A percentile compares a stretch with the other conserved stretches of the same genome.
Evolutionary conservation across 2,888 invertebrate species (phyloP).

Genomic region (Geotrupes spiniger): DNA sequence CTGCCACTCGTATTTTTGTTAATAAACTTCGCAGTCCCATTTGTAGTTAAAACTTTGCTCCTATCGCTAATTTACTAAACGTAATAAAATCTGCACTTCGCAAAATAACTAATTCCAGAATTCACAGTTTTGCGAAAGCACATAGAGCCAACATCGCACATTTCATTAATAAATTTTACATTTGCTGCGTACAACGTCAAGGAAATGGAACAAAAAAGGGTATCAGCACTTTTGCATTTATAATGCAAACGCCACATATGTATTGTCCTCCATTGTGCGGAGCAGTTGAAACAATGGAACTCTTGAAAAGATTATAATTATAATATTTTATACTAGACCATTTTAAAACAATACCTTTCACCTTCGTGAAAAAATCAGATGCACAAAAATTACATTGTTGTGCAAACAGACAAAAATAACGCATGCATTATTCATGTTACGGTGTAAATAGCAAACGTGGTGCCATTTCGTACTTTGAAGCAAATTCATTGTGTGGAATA

Average conservation of each 20-base stretch:
- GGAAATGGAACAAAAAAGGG: neutral
- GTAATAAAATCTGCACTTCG: no score
- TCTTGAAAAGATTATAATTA: conserved; percentile 15
- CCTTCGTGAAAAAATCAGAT: conserved; percentile 30
- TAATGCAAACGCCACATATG: conserved; percentile 3
- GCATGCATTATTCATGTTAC: conserved; percentile 36
- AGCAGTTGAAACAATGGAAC: conserved; percentile 9
- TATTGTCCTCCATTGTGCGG: neutral
- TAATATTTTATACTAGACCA: conserved; percentile 31
- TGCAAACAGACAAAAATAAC: conserved; percentile 33
- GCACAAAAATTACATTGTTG: conserved; percentile 34
- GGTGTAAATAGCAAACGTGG: conserved; percentile 4
- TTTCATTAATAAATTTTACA: no score
- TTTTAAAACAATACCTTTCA: conserved; percentile 36
- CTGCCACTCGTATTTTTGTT: no score
- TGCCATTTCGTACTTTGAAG: neutral
- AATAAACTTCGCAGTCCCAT: no score
- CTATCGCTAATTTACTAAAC: no score
- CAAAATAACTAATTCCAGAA: no score
- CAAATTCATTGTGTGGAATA: no score
- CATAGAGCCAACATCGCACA: no score
- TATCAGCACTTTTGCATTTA: conserved; percentile 6
- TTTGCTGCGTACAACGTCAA: no score
- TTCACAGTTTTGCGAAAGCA: no score
- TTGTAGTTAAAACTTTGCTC: no score